phyloP scores from a whole-genome alignment of 2,113 vertebrate species.

The Pedetes capensis region DNA sequence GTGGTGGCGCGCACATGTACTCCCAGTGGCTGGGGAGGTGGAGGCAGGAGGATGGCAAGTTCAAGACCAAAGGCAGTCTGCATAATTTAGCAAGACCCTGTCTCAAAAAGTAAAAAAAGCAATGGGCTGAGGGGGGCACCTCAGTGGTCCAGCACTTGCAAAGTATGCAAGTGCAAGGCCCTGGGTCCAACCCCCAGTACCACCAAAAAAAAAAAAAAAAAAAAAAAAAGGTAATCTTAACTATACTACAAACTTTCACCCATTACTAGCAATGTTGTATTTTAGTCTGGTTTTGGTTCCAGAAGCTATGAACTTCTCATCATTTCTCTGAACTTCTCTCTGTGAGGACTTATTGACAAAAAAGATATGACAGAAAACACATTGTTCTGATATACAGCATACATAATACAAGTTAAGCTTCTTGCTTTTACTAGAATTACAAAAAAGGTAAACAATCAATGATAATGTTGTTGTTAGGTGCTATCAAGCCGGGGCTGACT shows the following conservation, averaged over 20 bases:
- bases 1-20: background rate
- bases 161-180: no score
- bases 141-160: no score
- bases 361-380: background rate
- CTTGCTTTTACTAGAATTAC: background rate
- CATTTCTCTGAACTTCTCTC: background rate
- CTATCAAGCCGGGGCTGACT: no score
- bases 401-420: background rate
- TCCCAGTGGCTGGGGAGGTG: no score
- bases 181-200: no score
- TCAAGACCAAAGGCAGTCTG: no score
- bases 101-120: no score
- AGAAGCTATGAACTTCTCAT: background rate
- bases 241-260: background rate
- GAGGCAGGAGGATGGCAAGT: no score
- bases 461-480: no score
- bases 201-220: no score
- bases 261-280: background rate
- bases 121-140: no score
- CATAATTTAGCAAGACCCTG: no score
- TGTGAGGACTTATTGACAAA: background rate
- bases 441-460: background rate
- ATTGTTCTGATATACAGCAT: background rate
- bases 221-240: background rate
- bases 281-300: constrained; percentile 1